These are phyloP conservation scores for Hapalemur alaotrensis DNA, from an alignment of 2,797 vertebrate species.

Conservation along the genomic window DNA sequence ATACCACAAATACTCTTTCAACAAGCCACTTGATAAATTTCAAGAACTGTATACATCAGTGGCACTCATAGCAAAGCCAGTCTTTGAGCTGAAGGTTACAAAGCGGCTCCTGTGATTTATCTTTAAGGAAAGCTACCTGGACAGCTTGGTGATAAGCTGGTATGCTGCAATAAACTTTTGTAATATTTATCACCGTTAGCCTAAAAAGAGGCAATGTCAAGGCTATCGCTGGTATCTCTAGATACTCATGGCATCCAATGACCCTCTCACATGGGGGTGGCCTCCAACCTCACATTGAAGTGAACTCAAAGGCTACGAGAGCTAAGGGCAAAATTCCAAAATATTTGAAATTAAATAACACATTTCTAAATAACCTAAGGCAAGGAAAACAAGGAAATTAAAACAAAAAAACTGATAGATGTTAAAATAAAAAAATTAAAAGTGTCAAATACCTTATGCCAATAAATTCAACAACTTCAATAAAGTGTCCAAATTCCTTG, in stretches of 20 bases:
- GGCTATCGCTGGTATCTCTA: background rate
- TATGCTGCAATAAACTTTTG: background rate
- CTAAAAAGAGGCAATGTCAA: background rate
- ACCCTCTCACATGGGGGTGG: background rate
- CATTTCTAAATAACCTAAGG: background rate
- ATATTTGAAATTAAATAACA: background rate
- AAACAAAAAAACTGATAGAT: background rate
- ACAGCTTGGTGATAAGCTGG: background rate
- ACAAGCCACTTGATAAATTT: background rate
- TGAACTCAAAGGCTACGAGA: background rate
- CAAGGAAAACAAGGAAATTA: background rate
- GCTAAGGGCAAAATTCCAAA: background rate
- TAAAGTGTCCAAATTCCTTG: background rate
- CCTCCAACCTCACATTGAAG: background rate
- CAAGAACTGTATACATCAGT: too few species aligned
- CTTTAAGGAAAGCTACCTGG: background rate
- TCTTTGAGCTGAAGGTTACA: background rate
- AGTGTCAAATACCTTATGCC: background rate
- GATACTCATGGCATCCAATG: background rate
- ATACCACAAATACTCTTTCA: background rate
- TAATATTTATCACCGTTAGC: background rate
- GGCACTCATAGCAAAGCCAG: background rate
- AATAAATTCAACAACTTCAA: background rate
- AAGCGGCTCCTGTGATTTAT: background rate
- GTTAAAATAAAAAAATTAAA: background rate